Evolutionary conservation across 2,888 invertebrate genomes (phyloP).

Genomic region (Parelbella ahira): DNA sequence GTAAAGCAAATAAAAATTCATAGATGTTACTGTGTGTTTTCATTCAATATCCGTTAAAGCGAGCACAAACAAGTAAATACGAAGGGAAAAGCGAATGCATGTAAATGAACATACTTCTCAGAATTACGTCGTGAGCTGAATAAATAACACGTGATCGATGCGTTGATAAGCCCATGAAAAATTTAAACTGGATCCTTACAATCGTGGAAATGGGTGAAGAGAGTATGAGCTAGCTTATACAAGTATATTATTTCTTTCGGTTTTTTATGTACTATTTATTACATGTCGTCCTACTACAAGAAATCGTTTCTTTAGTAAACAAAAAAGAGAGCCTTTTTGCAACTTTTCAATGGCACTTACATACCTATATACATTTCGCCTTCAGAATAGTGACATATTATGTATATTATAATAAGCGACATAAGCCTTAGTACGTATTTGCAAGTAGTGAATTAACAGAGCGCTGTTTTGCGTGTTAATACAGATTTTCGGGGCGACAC

Average conservation of each 20-base stretch:
- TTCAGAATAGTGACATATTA: too few species aligned
- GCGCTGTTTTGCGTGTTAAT: background rate
- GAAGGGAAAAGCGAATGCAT: constrained; percentile 60
- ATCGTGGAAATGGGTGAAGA: constrained; percentile 50
- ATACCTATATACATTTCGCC: too few species aligned
- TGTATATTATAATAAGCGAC: too few species aligned
- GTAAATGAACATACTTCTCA: constrained; percentile 69
- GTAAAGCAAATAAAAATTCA: constrained; percentile 41
- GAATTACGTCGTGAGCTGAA: constrained; percentile 69
- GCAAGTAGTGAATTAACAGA: too few species aligned
- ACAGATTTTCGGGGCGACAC: background rate
- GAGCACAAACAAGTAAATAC: constrained; percentile 58
- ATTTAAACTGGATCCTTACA: constrained; percentile 61
- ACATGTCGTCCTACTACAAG: too few species aligned
- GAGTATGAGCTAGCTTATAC: constrained; percentile 44
- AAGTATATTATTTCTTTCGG: constrained; percentile 51
- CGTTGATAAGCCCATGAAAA: constrained; percentile 69
- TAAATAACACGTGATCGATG: constrained; percentile 70
- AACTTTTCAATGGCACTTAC: too few species aligned
- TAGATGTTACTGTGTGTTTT: constrained; percentile 40
- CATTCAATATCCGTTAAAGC: constrained; percentile 56
- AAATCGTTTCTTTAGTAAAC: too few species aligned
- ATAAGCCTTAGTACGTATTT: too few species aligned
- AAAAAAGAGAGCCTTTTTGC: too few species aligned
- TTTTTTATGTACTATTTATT: constrained; percentile 48